Base-by-base conservation (phyloP, 1,140 invertebrate species). In the Trichonephila clavata region DNA sequence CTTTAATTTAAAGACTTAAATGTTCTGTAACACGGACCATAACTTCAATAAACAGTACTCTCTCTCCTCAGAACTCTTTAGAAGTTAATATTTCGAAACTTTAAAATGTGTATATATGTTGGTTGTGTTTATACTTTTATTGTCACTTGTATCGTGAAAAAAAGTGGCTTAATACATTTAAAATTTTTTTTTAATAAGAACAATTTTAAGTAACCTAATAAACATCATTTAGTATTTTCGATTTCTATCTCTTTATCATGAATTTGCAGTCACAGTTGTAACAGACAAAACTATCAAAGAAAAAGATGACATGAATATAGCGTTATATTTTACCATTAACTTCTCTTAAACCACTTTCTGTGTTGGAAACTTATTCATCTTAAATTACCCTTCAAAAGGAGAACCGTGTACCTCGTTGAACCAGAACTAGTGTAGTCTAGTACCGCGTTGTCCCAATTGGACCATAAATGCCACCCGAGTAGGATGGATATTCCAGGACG, bases 331-430 rank as follows among this genome's bases (percentile, higher is more conserved):
- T 77, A 18, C 32, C 71, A 77, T 77, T 77, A 77, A 32, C 71
- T 18, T 8, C 0, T 32, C 71, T 77, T 77, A 77, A 32, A 77
- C 71, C 71, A 77, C 24, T 77, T 77, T 77, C 14, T 16, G 16
- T 32, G 24, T 14, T 2, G 39, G 27, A 32, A 4, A 32, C 24
- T 59, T 21, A 57, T 57, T 84, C 50, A 24, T 59, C 81, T 43
- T 84, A 84, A 84, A 84, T 84, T 43, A 84, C 81, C 81, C 24
- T 84, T 84, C 81, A 84, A 84, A 43, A 84, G 81, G 20, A 10
- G 81, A 84, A 59, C 59, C 81, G 81, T 84, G 81, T 84, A 24
- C 20, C 50, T 84, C 81, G 57, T 84, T 84, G 43, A 84, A 84
- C 43, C 81, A 57, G 43, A n/a, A 59, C 81, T 84, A 84, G 81